These are phyloP conservation scores for Loxodonta africana DNA, from an alignment of 2,113 vertebrate species.

Conservation along the genomic window DNA sequence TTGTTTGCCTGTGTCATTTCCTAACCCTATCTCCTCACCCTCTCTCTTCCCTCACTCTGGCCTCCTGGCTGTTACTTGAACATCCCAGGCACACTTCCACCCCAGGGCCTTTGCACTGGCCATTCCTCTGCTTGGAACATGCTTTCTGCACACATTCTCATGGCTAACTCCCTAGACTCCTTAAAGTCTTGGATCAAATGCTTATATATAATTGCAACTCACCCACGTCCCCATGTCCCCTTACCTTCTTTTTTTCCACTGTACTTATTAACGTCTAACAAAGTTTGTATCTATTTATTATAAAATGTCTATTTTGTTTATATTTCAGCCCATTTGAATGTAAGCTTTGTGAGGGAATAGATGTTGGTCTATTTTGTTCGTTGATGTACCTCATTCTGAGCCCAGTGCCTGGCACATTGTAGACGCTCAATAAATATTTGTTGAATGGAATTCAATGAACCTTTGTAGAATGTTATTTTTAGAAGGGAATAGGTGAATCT, in stretches of 20 bases:
- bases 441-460: background rate
- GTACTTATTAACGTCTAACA: background rate
- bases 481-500: background rate
- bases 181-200: background rate
- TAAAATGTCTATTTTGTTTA: background rate
- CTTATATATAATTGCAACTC: background rate
- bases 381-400: background rate
- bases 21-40: background rate
- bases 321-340: background rate
- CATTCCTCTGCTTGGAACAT: background rate
- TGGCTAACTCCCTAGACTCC: background rate
- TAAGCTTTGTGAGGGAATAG: background rate
- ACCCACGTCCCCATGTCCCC: accelerated
- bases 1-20: background rate
- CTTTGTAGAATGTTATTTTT: background rate
- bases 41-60: no score
- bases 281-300: background rate
- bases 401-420: background rate
- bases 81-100: background rate
- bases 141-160: background rate
- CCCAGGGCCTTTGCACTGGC: background rate
- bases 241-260: background rate
- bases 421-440: background rate
- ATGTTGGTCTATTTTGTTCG: background rate
- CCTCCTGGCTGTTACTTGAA: background rate